Evolutionary conservation across 2,113 vertebrate genomes (phyloP).

Genomic region (Chunga burmeisteri): DNA sequence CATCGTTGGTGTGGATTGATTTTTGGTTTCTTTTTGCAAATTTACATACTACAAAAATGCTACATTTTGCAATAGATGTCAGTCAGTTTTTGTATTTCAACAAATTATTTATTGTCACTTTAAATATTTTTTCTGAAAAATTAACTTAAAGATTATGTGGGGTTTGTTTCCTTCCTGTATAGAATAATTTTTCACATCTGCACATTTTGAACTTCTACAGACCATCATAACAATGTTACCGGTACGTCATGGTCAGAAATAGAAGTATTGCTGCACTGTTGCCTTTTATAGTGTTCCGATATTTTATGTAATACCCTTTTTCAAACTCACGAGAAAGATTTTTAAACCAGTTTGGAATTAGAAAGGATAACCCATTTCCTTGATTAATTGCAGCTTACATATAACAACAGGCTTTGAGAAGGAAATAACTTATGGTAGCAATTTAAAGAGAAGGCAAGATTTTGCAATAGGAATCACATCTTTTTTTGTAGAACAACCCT

Average conservation of each 20-base stretch:
- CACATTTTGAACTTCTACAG: background rate
- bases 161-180: background rate
- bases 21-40: background rate
- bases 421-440: constrained; percentile 48
- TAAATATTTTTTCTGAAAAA: background rate
- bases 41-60: background rate
- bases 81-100: background rate
- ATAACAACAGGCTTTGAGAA: constrained; percentile 34
- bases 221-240: background rate
- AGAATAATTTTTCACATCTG: background rate
- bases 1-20: background rate
- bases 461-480: constrained; percentile 49
- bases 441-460: constrained; percentile 31
- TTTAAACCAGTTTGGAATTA: constrained; percentile 34
- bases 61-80: background rate
- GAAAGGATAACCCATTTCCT: constrained; percentile 59
- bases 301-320: constrained; percentile 5
- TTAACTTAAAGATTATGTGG: background rate
- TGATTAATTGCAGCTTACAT: constrained; percentile 49
- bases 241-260: background rate
- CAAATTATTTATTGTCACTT: background rate
- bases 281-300: background rate
- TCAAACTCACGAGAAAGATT: constrained; percentile 23
- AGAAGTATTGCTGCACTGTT: background rate
- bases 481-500: constrained; percentile 38